These are phyloP conservation scores for Apamea anceps DNA, from an alignment of 2,888 invertebrate genomes.

Conservation along the genomic window DNA sequence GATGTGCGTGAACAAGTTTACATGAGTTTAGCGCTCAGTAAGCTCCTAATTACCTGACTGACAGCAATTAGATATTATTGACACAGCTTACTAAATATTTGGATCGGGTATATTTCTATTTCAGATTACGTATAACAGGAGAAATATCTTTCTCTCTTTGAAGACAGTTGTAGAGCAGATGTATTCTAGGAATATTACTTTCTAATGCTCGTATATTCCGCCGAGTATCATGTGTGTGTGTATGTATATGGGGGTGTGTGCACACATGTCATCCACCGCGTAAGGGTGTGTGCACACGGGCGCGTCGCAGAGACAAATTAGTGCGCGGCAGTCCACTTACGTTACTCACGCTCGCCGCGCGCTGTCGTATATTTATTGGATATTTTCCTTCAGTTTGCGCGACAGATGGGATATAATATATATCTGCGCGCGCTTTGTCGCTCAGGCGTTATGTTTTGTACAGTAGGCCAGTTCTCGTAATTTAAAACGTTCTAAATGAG, in stretches of 20 bases:
- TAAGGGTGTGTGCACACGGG: constrained; percentile 9
- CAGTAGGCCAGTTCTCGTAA: too few relatives aligned
- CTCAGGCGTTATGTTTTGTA: constrained; percentile 21
- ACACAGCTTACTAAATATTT: constrained; percentile 2
- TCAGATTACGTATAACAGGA: neutral
- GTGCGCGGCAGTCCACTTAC: constrained; percentile 44
- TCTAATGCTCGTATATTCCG: neutral
- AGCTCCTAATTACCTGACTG: neutral
- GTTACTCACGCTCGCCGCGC: constrained; percentile 50
- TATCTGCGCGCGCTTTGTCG: constrained; percentile 27
- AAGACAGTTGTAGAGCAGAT: neutral
- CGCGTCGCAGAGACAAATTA: constrained; percentile 46
- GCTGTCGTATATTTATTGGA: constrained; percentile 60
- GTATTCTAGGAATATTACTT: constrained; percentile 9
- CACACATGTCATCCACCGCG: neutral
- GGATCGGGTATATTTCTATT: neutral
- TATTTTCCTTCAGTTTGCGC: constrained; percentile 48
- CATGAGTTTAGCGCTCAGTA: neutral
- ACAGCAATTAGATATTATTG: neutral
- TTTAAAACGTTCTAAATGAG: too few relatives aligned
- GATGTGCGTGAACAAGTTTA: neutral
- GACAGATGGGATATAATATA: constrained; percentile 25
- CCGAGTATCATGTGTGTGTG: neutral
- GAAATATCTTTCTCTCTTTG: neutral
- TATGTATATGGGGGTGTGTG: neutral